These are phyloP conservation scores for Kradibia gibbosae DNA, from an alignment of 1,140 invertebrate species.

Conservation along the genomic window DNA sequence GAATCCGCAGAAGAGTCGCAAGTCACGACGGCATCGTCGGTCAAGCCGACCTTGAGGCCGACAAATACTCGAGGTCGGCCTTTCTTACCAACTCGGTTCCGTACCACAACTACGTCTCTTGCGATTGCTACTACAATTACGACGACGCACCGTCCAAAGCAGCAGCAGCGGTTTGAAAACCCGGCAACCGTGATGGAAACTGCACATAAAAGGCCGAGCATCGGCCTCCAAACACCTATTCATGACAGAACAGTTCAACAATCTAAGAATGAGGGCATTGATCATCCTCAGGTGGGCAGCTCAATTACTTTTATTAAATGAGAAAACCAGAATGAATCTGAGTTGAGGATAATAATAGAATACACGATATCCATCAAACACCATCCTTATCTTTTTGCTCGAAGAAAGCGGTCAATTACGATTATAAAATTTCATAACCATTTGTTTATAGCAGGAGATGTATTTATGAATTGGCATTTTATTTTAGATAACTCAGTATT, in stretches of 20 bases:
- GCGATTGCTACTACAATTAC: constrained; percentile 23
- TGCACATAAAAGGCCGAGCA: constrained; percentile 59
- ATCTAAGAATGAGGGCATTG: constrained; percentile 56
- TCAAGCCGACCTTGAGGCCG: constrained; percentile 17
- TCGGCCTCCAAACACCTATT: constrained; percentile 61
- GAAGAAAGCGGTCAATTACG: no score
- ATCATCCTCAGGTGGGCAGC: constrained; percentile 64
- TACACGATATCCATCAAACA: no score
- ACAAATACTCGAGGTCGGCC: constrained; percentile 52
- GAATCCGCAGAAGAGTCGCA: constrained; percentile 33
- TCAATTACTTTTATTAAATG: background rate
- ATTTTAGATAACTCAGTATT: no score
- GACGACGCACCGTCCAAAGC: constrained; percentile 1
- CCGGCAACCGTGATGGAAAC: constrained; percentile 67
- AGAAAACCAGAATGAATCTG: no score
- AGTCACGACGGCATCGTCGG: background rate
- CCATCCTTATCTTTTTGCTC: no score
- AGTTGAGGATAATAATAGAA: no score
- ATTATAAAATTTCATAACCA: no score
- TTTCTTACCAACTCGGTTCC: constrained; percentile 63
- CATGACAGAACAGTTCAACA: background rate
- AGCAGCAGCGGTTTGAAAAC: constrained; percentile 51
- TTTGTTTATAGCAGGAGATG: no score
- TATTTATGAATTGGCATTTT: no score
- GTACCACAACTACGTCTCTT: constrained; percentile 47